Conservation (phyloP, 2,888 invertebrate species). For the Stramonita haemastoma region DNA sequence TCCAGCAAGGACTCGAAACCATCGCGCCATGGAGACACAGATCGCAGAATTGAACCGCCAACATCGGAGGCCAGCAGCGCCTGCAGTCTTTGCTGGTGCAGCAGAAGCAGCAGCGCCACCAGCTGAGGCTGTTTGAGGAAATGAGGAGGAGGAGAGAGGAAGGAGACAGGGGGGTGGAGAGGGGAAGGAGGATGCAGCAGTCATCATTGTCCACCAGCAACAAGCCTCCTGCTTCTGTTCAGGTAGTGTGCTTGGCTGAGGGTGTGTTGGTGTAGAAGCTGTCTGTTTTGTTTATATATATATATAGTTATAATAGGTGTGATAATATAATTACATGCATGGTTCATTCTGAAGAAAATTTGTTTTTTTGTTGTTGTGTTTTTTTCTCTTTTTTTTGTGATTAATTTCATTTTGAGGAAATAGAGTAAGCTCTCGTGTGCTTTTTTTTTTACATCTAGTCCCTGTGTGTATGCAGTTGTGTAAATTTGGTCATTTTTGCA, state of each 20-base stretch:
- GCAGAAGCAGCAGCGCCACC: constrained; percentile 52
- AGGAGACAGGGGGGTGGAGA: not conserved
- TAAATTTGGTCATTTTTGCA: too few relatives aligned
- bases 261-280: not conserved
- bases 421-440: too few relatives aligned
- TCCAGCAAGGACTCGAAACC: not conserved
- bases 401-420: too few relatives aligned
- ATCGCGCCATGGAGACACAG: constrained; percentile 60
- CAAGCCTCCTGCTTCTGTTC: not conserved
- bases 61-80: constrained; percentile 70
- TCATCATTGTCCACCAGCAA: not conserved
- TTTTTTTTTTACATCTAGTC: too few relatives aligned
- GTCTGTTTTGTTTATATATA: too few relatives aligned
- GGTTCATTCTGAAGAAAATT: too few relatives aligned
- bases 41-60: constrained; percentile 71
- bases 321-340: too few relatives aligned
- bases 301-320: too few relatives aligned
- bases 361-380: too few relatives aligned
- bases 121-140: constrained; percentile 40
- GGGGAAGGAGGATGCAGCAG: not conserved
- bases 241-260: not conserved
- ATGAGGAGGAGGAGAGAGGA: not conserved
- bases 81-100: constrained; percentile 60
- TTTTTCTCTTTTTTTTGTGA: too few relatives aligned
- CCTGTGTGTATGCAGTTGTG: too few relatives aligned